Evolutionary conservation across 2,113 vertebrate species (phyloP).

Genomic region (Tachysurus vachellii): DNA sequence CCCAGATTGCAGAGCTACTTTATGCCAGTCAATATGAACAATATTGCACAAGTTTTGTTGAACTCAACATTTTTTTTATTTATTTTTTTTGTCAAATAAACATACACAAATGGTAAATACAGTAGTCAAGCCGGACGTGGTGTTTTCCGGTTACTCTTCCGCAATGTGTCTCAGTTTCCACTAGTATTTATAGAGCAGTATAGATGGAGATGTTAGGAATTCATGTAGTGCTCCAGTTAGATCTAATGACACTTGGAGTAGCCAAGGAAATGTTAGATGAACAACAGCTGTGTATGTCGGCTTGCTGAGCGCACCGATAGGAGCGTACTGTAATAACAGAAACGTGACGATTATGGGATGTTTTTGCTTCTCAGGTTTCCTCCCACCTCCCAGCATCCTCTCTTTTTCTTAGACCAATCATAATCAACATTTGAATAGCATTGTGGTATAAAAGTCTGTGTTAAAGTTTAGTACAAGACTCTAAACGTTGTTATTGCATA

Average conservation of each 20-base stretch:
- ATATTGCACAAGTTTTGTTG: neutral
- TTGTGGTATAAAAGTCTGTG: neutral
- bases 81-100: neutral
- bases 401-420: neutral
- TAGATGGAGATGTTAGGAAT: neutral
- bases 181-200: constrained; percentile 15
- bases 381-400: neutral
- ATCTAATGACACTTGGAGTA: constrained; percentile 13
- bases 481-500: neutral
- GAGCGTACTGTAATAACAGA: neutral
- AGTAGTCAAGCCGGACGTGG: neutral
- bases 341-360: neutral
- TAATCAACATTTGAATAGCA: neutral
- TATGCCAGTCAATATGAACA: neutral
- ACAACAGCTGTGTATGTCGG: neutral
- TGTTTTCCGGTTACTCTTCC: neutral
- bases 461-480: neutral
- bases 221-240: neutral
- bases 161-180: neutral
- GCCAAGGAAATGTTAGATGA: constrained; percentile 16
- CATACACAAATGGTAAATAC: neutral
- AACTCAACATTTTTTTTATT: neutral
- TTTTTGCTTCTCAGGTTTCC: neutral
- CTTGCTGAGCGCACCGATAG: neutral
- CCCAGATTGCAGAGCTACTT: neutral